Conservation (phyloP, 92 coral and sea anemone genomes). For the Chrysogorgia sp. region DNA sequence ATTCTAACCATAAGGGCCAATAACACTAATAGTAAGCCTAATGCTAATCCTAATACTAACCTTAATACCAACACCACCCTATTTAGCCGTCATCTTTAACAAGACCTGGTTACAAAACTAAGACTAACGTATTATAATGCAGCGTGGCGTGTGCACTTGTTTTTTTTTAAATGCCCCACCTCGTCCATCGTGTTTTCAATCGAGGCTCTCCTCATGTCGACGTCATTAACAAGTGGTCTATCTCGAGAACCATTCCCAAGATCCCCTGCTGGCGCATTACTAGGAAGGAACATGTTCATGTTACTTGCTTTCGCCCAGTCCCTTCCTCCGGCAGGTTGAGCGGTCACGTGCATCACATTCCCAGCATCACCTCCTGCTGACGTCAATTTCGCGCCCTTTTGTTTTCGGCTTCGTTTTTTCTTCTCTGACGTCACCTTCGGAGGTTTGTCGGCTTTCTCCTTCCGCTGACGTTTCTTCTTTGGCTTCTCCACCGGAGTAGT, state of each 20-base stretch:
- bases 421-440: slow-evolving; percentile 55
- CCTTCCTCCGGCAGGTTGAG: slow-evolving; percentile 37
- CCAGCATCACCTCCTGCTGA: slow-evolving; percentile 84
- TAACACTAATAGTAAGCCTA: too few species aligned
- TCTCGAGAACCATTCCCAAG: slow-evolving; percentile 32
- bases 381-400: slow-evolving; percentile 87
- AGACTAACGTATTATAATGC: too few species aligned
- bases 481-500: slow-evolving; percentile 66
- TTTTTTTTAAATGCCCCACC: slow-evolving; percentile 1
- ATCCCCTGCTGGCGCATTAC: not conserved
- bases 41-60: too few species aligned
- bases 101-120: too few species aligned
- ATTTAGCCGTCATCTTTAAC: too few species aligned
- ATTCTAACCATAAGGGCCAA: too few species aligned
- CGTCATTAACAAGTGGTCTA: slow-evolving; percentile 1
- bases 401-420: slow-evolving; percentile 88
- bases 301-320: slow-evolving; percentile 32
- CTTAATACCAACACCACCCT: too few species aligned
- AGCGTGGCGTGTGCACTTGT: not conserved
- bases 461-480: slow-evolving; percentile 84
- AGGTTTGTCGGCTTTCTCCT: slow-evolving; percentile 86
- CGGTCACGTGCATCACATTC: slow-evolving; percentile 71
- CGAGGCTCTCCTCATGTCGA: slow-evolving; percentile 31
- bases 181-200: slow-evolving; percentile 20
- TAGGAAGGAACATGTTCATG: slow-evolving; percentile 11